A percentile compares a stretch with the other conserved stretches of the same genome.
These are phyloP conservation scores for Heliconius nattereri DNA, from an alignment of 1,140 invertebrate genomes.

Conservation along the genomic window DNA sequence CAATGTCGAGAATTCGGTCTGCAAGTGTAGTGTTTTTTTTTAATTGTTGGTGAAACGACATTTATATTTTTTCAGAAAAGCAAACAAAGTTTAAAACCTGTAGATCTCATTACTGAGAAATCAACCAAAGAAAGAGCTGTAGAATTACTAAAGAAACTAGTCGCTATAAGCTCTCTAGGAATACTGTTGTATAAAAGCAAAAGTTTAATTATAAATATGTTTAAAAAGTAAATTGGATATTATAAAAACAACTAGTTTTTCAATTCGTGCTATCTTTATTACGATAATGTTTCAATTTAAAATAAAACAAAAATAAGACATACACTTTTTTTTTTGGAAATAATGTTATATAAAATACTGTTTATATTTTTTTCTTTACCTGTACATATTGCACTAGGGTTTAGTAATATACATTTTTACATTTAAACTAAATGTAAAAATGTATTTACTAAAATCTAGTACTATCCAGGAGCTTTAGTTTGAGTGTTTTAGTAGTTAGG, in stretches of 20 bases:
- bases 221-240: slow-evolving; percentile 56
- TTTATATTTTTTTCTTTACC: no score
- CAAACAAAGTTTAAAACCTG: slow-evolving; percentile 60
- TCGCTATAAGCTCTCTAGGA: slow-evolving; percentile 52
- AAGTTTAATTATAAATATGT: slow-evolving; percentile 47
- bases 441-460: no score
- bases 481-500: no score
- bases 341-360: no score
- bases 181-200: slow-evolving; percentile 50
- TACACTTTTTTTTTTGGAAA: no score
- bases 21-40: no score
- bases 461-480: no score
- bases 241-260: not conserved
- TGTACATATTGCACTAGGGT: no score
- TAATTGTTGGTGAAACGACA: not conserved
- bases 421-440: no score
- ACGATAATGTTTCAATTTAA: not conserved
- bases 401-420: no score
- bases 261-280: not conserved
- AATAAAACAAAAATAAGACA: no score
- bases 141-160: slow-evolving; percentile 50
- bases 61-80: slow-evolving; percentile 64
- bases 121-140: slow-evolving; percentile 51
- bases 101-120: slow-evolving; percentile 65
- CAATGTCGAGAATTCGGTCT: no score